Percentiles rank a stretch among this genome's conserved stretches.
These are phyloP conservation scores for Polyergus mexicanus DNA, from an alignment of 1,140 invertebrate species.

Conservation along the genomic window DNA sequence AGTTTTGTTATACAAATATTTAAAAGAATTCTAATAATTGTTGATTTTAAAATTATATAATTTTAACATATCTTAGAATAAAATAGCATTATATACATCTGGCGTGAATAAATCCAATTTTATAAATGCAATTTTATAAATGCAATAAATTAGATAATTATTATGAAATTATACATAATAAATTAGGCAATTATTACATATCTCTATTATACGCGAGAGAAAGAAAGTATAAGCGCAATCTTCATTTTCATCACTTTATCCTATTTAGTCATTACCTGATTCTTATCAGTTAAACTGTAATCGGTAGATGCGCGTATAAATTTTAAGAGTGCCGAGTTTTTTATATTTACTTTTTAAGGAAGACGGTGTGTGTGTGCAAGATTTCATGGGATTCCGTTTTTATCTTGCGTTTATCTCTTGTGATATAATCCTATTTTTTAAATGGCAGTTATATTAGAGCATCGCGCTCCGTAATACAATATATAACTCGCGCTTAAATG, in stretches of 20 bases:
- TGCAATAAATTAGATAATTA: slow-evolving; percentile 21
- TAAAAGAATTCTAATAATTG: slow-evolving; percentile 21
- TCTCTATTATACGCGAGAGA: not conserved
- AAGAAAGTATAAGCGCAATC: not conserved
- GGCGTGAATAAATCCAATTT: not conserved
- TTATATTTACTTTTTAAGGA: not conserved
- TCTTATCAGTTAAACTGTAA: not conserved
- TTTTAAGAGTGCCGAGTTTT: not conserved
- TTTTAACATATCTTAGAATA: slow-evolving; percentile 14
- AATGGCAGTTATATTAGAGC: not conserved
- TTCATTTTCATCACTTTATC: not conserved
- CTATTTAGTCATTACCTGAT: not conserved
- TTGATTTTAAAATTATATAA: slow-evolving; percentile 22
- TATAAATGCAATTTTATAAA: slow-evolving; percentile 4
- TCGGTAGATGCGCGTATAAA: not conserved
- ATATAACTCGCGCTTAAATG: slow-evolving; percentile 10
- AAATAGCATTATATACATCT: not conserved
- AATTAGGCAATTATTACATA: not conserved
- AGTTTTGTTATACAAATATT: slow-evolving; percentile 21
- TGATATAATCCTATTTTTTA: slow-evolving; percentile 22
- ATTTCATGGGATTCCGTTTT: not conserved
- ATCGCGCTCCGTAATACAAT: not conserved
- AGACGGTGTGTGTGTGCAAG: not conserved
- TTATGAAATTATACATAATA: not conserved
- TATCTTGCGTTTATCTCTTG: slow-evolving; percentile 20